Conservation (phyloP, 2,888 invertebrate species). For the Mylabris sibirica region DNA sequence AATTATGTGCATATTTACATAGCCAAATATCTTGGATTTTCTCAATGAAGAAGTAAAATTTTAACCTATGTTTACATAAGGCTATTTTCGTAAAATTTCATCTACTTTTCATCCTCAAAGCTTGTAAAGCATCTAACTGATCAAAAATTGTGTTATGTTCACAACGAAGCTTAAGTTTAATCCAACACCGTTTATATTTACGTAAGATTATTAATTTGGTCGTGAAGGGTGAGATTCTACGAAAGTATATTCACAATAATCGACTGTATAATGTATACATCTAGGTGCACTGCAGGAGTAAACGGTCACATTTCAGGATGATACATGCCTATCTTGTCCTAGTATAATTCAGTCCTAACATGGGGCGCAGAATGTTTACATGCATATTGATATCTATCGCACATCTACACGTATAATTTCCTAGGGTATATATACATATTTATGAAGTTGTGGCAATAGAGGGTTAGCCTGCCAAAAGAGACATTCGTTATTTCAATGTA, state of each 20-base stretch:
- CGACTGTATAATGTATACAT: conserved; percentile 34
- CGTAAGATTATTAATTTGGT: background rate
- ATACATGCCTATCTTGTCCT: conserved; percentile 50
- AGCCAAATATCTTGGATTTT: no score
- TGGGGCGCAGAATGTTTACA: conserved; percentile 61
- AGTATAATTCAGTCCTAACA: conserved; percentile 59
- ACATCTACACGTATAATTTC: conserved; percentile 61
- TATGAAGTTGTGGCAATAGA: conserved; percentile 53
- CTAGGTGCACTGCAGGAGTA: conserved; percentile 38
- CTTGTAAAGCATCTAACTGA: no score
- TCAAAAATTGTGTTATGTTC: no score
- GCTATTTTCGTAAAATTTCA: no score
- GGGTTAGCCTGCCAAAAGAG: conserved; percentile 48
- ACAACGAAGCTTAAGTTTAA: no score
- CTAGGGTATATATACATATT: conserved; percentile 60
- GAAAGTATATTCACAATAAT: conserved; percentile 18
- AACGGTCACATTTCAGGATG: conserved; percentile 45
- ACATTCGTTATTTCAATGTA: conserved; percentile 55
- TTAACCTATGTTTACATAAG: no score
- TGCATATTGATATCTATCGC: conserved; percentile 63
- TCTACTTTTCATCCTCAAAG: no score
- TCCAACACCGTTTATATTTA: no score
- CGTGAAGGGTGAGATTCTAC: background rate
- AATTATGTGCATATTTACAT: no score
- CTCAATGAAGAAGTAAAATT: no score